phyloP scores from a whole-genome alignment of 2,888 invertebrate species.

The Rhagonycha fulva region DNA sequence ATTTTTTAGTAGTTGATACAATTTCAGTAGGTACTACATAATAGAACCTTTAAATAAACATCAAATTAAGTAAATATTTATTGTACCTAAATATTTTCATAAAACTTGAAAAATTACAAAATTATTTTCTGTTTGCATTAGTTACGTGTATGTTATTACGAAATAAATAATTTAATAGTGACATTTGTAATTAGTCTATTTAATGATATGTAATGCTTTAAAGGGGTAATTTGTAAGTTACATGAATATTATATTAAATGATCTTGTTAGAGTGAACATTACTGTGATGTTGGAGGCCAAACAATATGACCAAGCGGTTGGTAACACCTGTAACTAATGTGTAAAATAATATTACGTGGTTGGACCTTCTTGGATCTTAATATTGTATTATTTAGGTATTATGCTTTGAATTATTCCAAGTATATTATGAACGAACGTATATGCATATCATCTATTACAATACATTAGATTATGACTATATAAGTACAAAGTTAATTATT shows the following conservation, averaged over 20 bases:
- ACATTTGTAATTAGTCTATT: neutral
- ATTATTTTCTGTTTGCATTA: neutral
- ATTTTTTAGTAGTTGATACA: too few species aligned
- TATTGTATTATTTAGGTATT: neutral
- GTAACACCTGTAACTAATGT: slow-evolving; percentile 28
- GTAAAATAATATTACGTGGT: slow-evolving; percentile 20
- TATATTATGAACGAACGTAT: too few species aligned
- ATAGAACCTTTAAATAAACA: too few species aligned
- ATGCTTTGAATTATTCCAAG: neutral
- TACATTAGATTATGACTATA: neutral
- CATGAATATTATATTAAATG: slow-evolving; percentile 20
- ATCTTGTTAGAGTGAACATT: slow-evolving; percentile 20
- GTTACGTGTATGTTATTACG: neutral
- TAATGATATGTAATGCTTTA: neutral
- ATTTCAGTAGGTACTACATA: too few species aligned
- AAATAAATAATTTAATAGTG: neutral
- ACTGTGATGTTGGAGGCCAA: slow-evolving; percentile 20
- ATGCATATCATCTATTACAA: neutral
- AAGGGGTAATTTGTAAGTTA: slow-evolving; percentile 9
- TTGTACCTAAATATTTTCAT: too few species aligned
- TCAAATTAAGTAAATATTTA: too few species aligned
- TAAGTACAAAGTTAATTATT: neutral
- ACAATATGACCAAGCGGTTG: slow-evolving; percentile 26
- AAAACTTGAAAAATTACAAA: neutral
- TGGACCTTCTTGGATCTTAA: slow-evolving; percentile 10